Conservation (phyloP, 2,888 invertebrate genomes). For the Portevinia maculata region DNA sequence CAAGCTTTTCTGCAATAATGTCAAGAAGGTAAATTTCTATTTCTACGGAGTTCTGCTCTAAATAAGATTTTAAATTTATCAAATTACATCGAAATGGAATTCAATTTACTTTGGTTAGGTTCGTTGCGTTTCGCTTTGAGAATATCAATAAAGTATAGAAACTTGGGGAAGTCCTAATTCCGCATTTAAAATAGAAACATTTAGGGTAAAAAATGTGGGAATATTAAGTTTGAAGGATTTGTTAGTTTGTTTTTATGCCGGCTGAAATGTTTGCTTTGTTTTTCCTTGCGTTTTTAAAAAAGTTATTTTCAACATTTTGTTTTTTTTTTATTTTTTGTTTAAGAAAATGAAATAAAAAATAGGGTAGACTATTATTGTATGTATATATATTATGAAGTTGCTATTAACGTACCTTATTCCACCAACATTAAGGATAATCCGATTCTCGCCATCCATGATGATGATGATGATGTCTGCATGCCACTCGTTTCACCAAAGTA, state of each 20-base stretch:
- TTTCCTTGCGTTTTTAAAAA: no score
- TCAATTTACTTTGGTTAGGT: slow-evolving; percentile 3
- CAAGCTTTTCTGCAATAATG: neutral
- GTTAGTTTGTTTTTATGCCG: no score
- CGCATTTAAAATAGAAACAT: no score
- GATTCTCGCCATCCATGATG: slow-evolving; percentile 94
- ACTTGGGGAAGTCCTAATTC: neutral
- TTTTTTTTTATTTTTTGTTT: no score
- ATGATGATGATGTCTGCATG: slow-evolving; percentile 82
- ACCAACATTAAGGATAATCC: slow-evolving; percentile 96
- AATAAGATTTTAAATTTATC: slow-evolving; percentile 18
- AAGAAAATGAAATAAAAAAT: no score
- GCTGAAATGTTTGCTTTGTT: no score
- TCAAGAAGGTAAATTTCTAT: neutral
- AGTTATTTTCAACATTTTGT: no score
- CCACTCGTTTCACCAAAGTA: slow-evolving; percentile 34
- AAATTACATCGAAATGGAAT: slow-evolving; percentile 18
- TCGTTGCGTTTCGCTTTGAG: neutral
- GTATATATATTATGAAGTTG: neutral
- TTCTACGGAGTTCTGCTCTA: neutral
- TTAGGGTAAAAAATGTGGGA: no score
- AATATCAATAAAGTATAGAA: neutral
- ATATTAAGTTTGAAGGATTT: no score
- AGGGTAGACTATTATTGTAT: neutral
- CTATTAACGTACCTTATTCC: slow-evolving; percentile 88